Evolutionary conservation across 2,113 vertebrate species (phyloP), one percentile per base, ranked within the genome.

Genomic region (Apodemus speciosus): DNA sequence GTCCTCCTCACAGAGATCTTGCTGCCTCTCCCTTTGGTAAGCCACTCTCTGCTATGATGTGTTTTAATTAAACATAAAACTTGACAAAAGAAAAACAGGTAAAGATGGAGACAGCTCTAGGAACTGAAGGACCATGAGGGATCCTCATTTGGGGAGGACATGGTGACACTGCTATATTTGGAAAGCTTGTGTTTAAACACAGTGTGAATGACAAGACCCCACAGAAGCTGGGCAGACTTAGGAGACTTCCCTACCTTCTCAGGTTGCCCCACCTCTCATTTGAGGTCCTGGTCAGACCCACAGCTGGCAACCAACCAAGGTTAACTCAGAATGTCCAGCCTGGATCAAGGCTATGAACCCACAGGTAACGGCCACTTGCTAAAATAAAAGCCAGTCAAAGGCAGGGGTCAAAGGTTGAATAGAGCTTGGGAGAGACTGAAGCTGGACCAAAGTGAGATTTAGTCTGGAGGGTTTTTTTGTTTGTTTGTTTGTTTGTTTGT

Each of bases 11-110:
- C 9, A 35, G 75, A 51, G 56, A 4, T 38, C 40, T 69, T 60
- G 46, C 13, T 27, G 38, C 43, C 30, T 83, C 73, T 94, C 84
- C 35, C 46, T 83, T 51, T 46, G 3, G 53, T 60, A 60, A 87
- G 43, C 40, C 53, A 20, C 49, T 73, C 14, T 95, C 56, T 84
- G 68, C 77, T 56, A 25, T 35, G 60, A 68, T 69, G 80, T 69
- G 40, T 89, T 93, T 77, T 71, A 88, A 76, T 49, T 58, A 80
- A 62, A 84, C 56, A 93, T 49, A 90, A 90, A 77, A 10, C 38
- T 85, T 53, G 21, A 85, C 43, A 71, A 14, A 79, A 43, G 87
- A 88, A 83, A 64, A 69, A 30, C 7, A 92, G 40, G 77, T 81
- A 77, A 92, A 85, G 86, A 84, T 49, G 49, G 32, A 85, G 87